These are phyloP conservation scores for Patiria pectinifera DNA, from an alignment of 53 echinoderm and acorn worm genomes.

Conservation along the genomic window DNA sequence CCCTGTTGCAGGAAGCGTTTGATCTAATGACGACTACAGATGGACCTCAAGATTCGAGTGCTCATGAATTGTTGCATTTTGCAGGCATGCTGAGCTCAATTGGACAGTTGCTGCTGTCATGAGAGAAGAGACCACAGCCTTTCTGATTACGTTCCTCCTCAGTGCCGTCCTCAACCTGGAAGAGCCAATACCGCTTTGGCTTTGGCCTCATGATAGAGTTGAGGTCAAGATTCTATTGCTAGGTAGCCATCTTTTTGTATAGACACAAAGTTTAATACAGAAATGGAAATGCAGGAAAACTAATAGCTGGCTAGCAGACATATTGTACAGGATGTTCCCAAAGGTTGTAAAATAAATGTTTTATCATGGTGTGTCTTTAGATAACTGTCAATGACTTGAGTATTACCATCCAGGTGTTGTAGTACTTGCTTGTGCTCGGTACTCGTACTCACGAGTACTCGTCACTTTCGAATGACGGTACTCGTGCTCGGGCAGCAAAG, in stretches of 20 bases:
- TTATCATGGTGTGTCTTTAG: neutral
- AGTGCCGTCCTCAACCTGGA: constrained; percentile 93
- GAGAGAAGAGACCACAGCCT: constrained; percentile 95
- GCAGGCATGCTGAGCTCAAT: constrained; percentile 94
- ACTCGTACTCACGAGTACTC: too few species aligned
- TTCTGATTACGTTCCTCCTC: constrained; percentile 88
- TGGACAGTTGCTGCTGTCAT: constrained; percentile 94
- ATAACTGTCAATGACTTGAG: too few species aligned
- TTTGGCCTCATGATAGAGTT: constrained; percentile 99
- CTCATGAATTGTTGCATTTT: neutral
- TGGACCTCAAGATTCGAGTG: neutral
- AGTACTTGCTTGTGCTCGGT: too few species aligned
- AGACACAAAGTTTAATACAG: neutral
- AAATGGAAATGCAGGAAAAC: neutral
- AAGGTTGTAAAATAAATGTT: neutral
- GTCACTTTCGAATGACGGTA: too few species aligned
- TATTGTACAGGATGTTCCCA: neutral
- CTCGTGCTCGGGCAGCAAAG: too few species aligned
- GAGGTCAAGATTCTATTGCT: constrained; percentile 63
- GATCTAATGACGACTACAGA: too few species aligned
- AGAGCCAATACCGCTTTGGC: constrained; percentile 87
- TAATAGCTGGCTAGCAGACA: neutral
- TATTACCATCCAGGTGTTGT: too few species aligned
- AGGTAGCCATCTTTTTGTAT: constrained; percentile 47
- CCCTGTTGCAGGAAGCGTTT: too few species aligned